These are phyloP conservation scores for Rhinolophus ferrumequinum DNA, from an alignment of 2,113 vertebrate species.

Conservation along the genomic window DNA sequence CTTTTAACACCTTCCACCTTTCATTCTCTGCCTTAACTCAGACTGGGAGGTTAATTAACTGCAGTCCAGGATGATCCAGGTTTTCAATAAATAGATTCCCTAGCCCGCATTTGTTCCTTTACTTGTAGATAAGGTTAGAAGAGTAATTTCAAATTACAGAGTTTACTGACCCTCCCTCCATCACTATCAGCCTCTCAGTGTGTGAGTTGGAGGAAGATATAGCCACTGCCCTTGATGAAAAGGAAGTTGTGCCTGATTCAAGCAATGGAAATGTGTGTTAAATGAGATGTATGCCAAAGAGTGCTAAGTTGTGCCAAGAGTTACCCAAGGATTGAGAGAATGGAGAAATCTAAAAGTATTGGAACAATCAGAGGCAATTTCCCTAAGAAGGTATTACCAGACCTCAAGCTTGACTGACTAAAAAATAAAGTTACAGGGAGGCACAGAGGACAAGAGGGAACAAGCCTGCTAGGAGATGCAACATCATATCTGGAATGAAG, in stretches of 20 bases:
- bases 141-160: not conserved
- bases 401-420: not conserved
- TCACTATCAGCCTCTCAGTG: not conserved
- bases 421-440: not conserved
- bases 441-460: not conserved
- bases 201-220: not conserved
- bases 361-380: not conserved
- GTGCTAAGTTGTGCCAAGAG: not conserved
- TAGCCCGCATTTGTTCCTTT: not conserved
- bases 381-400: not conserved
- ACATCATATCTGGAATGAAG: not conserved
- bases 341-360: not conserved
- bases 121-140: not conserved
- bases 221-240: not conserved
- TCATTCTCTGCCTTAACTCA: not conserved
- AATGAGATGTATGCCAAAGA: not conserved
- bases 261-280: not conserved
- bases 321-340: not conserved
- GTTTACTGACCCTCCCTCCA: fast-evolving
- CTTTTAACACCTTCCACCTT: not conserved
- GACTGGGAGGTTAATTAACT: not conserved
- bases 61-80: not conserved
- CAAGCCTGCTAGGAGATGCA: too few species aligned
- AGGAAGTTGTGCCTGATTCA: not conserved
- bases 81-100: not conserved